phyloP scores from a whole-genome alignment of 2,797 vertebrate species.

The Chloroceryle amazona region DNA sequence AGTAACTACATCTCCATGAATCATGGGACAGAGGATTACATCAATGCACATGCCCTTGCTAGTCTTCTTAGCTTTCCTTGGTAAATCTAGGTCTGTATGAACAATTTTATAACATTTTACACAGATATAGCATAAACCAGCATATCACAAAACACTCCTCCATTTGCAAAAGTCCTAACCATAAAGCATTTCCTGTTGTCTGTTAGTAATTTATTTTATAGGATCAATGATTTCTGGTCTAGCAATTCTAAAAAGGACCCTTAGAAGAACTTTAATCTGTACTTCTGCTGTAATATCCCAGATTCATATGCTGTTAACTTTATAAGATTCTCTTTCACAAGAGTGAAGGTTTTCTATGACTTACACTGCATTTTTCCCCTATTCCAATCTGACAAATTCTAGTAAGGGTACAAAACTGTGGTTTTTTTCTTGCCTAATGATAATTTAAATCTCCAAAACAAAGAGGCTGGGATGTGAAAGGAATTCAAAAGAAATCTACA shows the following conservation, averaged over 20 bases:
- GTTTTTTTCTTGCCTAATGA: neutral
- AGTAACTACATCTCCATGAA: fast-evolving
- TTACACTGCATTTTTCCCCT: neutral
- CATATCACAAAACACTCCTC: neutral
- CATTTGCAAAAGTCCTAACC: neutral
- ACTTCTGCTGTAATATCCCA: fast-evolving
- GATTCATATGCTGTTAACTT: neutral
- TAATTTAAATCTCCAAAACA: neutral
- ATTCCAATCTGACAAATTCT: neutral
- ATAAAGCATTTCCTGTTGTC: neutral
- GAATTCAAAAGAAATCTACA: neutral
- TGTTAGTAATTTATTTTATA: neutral
- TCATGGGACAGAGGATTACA: neutral
- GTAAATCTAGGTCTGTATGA: neutral
- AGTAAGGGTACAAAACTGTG: neutral
- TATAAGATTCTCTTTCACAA: neutral
- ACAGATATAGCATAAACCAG: neutral
- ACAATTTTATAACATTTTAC: neutral
- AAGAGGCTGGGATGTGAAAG: neutral
- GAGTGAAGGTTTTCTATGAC: neutral
- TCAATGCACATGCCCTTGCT: neutral
- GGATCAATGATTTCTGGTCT: neutral
- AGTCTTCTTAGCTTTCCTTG: neutral
- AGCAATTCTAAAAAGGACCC: neutral
- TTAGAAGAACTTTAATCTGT: neutral